Evolutionary conservation across 2,797 vertebrate genomes (phyloP).

Genomic region (Eurystomus glaucurus): DNA sequence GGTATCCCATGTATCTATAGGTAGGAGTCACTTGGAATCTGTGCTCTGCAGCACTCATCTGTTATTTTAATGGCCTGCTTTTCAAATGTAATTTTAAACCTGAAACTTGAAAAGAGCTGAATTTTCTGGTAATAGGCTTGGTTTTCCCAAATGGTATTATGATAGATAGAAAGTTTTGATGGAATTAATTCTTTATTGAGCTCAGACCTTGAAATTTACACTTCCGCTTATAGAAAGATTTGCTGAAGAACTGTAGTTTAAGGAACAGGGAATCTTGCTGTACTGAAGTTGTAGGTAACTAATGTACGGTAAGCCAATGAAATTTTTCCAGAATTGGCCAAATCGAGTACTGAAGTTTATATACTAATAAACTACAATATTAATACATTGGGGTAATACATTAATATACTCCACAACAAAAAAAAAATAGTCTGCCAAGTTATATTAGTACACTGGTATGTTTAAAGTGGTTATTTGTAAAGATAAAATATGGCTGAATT

Average conservation of each 20-base stretch:
- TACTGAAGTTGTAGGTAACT: constrained; percentile 7
- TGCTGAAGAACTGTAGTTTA: background rate
- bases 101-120: constrained; percentile 26
- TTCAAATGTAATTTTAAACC: constrained; percentile 18
- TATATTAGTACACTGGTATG: background rate
- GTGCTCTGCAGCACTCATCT: background rate
- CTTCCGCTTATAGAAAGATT: constrained; percentile 44
- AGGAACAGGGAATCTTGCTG: background rate
- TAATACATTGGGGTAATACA: background rate
- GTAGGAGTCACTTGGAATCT: background rate
- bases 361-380: background rate
- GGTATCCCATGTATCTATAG: background rate
- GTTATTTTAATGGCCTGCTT: constrained; percentile 55
- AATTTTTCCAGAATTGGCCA: background rate
- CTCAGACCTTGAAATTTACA: background rate
- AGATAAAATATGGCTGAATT: background rate
- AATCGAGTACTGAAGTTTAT: background rate
- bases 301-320: background rate
- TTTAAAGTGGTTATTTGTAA: background rate
- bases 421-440: background rate
- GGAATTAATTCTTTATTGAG: constrained; percentile 14
- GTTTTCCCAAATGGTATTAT: constrained; percentile 41
- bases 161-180: constrained; percentile 27
- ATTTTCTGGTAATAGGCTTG: constrained; percentile 39
- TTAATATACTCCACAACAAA: background rate